Evolutionary conservation across 1,140 invertebrate genomes (phyloP).

Genomic region (Atta colombica): DNA sequence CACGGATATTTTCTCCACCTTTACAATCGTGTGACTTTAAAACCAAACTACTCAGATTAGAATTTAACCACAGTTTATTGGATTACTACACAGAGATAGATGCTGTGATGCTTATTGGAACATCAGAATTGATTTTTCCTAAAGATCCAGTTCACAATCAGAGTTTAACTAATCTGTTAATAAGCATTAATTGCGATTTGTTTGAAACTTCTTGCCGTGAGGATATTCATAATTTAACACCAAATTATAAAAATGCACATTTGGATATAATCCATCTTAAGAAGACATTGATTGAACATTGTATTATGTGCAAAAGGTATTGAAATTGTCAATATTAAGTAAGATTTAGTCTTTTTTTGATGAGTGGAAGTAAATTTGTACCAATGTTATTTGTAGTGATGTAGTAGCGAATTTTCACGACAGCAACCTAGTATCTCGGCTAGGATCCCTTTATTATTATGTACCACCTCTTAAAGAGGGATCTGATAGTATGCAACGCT

Average conservation of each 20-base stretch:
- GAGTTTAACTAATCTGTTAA: conserved; percentile 80
- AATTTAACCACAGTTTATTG: conserved; percentile 93
- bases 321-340: neutral
- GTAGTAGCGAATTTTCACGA: conserved; percentile 82
- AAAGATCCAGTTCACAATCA: conserved; percentile 76
- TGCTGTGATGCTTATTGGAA: conserved; percentile 92
- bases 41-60: conserved; percentile 88
- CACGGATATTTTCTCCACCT: conserved; percentile 92
- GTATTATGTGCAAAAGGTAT: conserved; percentile 83
- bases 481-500: conserved; percentile 83
- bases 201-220: conserved; percentile 60
- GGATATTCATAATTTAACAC: conserved; percentile 83
- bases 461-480: conserved; percentile 85
- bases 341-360: conserved; percentile 8
- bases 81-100: conserved; percentile 97
- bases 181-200: conserved; percentile 73
- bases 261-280: conserved; percentile 81
- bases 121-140: conserved; percentile 82
- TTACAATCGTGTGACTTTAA: conserved; percentile 86
- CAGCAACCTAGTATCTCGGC: conserved; percentile 80
- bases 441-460: conserved; percentile 81
- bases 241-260: conserved; percentile 80
- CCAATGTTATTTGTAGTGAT: conserved; percentile 78
- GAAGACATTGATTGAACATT: conserved; percentile 80
- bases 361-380: conserved; percentile 28